Conservation (phyloP, 2,888 invertebrate species). For the Nomada hirtipes region DNA sequence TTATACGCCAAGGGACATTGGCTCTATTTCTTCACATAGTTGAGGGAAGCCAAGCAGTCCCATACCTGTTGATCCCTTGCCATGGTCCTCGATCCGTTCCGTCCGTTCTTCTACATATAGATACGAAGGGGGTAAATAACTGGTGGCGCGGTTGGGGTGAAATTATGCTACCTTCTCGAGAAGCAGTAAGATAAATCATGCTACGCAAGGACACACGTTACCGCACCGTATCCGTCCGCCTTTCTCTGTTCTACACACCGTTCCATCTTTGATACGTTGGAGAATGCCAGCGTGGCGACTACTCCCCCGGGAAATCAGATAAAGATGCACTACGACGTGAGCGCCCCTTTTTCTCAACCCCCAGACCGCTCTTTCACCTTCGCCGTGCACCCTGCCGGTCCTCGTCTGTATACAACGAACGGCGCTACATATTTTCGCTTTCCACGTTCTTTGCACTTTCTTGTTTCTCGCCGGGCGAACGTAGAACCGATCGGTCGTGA, state of each 20-base stretch:
- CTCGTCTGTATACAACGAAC: background rate
- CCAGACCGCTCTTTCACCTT: conserved; percentile 5
- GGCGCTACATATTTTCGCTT: conserved; percentile 45
- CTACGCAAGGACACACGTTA: conserved; percentile 68
- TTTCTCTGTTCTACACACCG: conserved; percentile 49
- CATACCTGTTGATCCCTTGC: conserved; percentile 73
- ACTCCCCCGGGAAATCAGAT: conserved; percentile 81
- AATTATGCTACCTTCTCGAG: conserved; percentile 74
- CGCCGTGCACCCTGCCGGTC: background rate
- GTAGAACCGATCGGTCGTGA: conserved; percentile 45
- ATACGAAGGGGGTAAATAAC: conserved; percentile 62
- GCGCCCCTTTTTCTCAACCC: conserved; percentile 45
- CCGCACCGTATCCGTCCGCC: conserved; percentile 18
- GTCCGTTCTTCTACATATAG: conserved; percentile 45
- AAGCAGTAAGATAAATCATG: conserved; percentile 78
- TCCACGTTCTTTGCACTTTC: conserved; percentile 22
- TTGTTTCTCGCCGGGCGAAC: conserved; percentile 36
- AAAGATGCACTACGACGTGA: conserved; percentile 78
- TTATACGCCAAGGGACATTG: background rate
- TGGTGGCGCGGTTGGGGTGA: conserved; percentile 49
- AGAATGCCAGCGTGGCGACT: conserved; percentile 65
- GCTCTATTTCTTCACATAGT: conserved; percentile 24
- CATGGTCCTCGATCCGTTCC: conserved; percentile 50
- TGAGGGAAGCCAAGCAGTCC: conserved; percentile 45
- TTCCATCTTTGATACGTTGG: conserved; percentile 43